Conservation (phyloP, 2,113 vertebrate species). For the Ahaetulla prasina region DNA sequence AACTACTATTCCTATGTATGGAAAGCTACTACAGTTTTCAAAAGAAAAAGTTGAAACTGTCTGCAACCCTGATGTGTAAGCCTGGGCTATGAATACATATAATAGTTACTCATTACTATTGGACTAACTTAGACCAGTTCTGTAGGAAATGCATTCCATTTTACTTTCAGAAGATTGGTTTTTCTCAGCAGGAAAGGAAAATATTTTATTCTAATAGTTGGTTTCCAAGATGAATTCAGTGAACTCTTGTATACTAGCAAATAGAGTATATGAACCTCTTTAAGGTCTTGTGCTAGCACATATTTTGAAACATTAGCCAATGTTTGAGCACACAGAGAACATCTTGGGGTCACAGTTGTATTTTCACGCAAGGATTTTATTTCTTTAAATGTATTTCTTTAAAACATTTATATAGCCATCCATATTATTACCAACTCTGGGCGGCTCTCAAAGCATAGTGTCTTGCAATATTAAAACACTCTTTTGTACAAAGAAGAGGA, state of each 20-base stretch:
- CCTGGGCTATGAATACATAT: background rate
- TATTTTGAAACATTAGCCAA: background rate
- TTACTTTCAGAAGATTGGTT: background rate
- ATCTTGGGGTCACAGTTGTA: background rate
- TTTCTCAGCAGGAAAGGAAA: background rate
- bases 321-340: background rate
- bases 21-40: background rate
- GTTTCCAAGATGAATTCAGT: background rate
- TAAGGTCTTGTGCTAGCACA: background rate
- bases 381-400: background rate
- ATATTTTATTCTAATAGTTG: background rate
- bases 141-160: background rate
- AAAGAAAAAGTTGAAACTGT: background rate
- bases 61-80: background rate
- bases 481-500: background rate
- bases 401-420: background rate
- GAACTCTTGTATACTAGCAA: background rate
- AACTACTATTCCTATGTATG: background rate
- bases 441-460: no score
- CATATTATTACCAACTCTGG: no score
- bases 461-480: background rate
- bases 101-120: background rate
- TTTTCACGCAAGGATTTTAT: background rate
- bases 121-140: background rate
- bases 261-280: background rate